Conservation (phyloP, 2,113 vertebrate genomes). For the Calyptommatus sinebrachiatus region DNA sequence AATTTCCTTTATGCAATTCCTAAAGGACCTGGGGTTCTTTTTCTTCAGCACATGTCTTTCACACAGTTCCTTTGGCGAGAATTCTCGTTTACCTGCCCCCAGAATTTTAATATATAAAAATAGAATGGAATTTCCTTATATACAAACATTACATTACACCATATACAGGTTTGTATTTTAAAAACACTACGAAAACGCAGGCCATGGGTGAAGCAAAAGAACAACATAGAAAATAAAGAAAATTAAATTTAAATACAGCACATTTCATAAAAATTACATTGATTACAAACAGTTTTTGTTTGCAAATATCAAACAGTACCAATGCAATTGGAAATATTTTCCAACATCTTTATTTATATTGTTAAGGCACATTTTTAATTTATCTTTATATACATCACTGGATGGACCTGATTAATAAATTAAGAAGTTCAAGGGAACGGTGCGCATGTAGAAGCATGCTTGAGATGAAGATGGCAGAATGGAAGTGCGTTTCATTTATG, state of each 20-base stretch:
- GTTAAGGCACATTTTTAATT: conserved; percentile 81
- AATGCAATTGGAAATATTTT: conserved; percentile 73
- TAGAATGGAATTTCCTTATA: conserved; percentile 81
- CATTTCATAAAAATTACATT: conserved; percentile 86
- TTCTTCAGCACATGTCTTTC: conserved; percentile 62
- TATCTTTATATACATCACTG: conserved; percentile 71
- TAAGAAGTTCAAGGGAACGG: conserved; percentile 67
- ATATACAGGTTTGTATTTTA: conserved; percentile 74
- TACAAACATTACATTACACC: conserved; percentile 85
- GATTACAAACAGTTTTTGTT: conserved; percentile 75
- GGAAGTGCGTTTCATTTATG: background rate
- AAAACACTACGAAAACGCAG: conserved; percentile 77
- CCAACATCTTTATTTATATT: conserved; percentile 63
- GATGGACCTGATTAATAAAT: conserved; percentile 73
- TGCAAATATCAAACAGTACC: conserved; percentile 80
- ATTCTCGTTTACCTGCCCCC: conserved; percentile 54
- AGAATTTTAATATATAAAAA: conserved; percentile 82
- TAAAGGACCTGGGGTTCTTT: conserved; percentile 56
- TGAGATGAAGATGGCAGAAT: background rate
- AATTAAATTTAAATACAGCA: conserved; percentile 81
- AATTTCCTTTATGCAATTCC: conserved; percentile 71
- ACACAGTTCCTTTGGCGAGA: conserved; percentile 81
- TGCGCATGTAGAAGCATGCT: conserved; percentile 47
- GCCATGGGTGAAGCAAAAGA: conserved; percentile 67
- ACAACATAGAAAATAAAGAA: conserved; percentile 27